Conservation (phyloP, 1,140 invertebrate species). For the Cyrtorhinus lividipennis region DNA sequence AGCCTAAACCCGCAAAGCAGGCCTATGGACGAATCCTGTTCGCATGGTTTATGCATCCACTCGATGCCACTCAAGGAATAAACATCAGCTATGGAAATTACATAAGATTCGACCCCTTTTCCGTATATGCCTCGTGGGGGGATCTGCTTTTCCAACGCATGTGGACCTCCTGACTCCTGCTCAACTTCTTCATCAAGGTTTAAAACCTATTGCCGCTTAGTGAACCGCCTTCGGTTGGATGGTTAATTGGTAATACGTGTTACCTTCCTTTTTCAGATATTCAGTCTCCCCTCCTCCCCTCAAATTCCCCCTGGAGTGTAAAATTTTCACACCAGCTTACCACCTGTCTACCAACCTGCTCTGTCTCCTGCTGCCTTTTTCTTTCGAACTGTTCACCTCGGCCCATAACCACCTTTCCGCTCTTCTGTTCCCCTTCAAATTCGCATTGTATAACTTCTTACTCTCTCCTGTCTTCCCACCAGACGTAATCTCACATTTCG, state of each 20-base stretch:
- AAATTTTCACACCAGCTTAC: background rate
- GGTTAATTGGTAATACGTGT: background rate
- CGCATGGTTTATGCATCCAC: background rate
- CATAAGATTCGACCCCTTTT: conserved; percentile 5
- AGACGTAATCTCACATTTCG: too few species aligned
- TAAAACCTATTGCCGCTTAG: background rate
- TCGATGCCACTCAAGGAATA: conserved; percentile 5
- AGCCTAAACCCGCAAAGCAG: background rate
- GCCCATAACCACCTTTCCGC: background rate
- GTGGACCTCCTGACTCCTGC: background rate
- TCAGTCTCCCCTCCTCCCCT: too few species aligned
- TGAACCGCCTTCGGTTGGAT: background rate
- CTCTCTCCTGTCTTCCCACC: background rate
- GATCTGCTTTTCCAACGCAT: background rate
- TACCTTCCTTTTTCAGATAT: background rate
- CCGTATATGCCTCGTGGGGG: too few species aligned
- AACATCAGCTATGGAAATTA: conserved; percentile 9
- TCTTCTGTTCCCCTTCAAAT: background rate
- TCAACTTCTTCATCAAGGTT: background rate
- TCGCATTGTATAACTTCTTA: background rate
- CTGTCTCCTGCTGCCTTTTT: too few species aligned
- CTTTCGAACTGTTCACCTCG: too few species aligned
- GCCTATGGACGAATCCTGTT: conserved; percentile 3
- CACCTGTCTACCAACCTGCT: background rate
- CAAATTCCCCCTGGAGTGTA: background rate